These are phyloP conservation scores for Periophthalmodon schlosseri DNA, from an alignment of 2,113 vertebrate genomes.

Conservation along the genomic window DNA sequence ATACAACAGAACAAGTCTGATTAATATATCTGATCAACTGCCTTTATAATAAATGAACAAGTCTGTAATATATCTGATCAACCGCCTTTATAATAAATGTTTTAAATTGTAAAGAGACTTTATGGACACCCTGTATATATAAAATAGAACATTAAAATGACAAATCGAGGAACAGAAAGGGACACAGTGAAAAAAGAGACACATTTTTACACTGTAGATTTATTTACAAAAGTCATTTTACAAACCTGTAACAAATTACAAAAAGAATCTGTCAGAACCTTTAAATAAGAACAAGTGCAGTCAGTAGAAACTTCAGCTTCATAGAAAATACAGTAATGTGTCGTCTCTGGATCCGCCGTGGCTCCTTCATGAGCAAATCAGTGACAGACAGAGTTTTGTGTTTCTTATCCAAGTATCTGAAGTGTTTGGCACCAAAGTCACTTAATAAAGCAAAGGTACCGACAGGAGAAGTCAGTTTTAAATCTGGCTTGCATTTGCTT, in stretches of 20 bases:
- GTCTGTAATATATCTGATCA: too few species aligned
- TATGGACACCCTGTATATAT: too few species aligned
- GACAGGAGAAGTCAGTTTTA: neutral
- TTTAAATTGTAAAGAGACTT: too few species aligned
- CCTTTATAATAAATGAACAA: too few species aligned
- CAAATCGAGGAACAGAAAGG: conserved; percentile 6
- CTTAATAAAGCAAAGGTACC: neutral
- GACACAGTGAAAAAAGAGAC: neutral
- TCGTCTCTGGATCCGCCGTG: too few species aligned
- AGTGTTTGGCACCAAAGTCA: neutral
- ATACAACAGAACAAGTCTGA: too few species aligned
- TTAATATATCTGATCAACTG: too few species aligned
- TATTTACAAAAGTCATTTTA: conserved; percentile 64
- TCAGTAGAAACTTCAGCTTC: conserved; percentile 54
- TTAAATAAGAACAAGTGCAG: conserved; percentile 40
- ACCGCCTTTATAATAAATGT: too few species aligned
- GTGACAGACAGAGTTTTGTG: neutral
- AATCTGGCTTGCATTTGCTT: neutral
- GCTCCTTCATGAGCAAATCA: neutral
- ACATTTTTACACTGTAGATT: conserved; percentile 34
- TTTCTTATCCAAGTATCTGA: neutral
- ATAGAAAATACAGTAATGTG: conserved; percentile 65
- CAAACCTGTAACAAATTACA: conserved; percentile 53
- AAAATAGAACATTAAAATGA: neutral
- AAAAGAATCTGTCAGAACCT: conserved; percentile 47